phyloP scores from a whole-genome alignment of 37 sponge, comb jelly and placozoan species.

The Ephydatia muelleri region DNA sequence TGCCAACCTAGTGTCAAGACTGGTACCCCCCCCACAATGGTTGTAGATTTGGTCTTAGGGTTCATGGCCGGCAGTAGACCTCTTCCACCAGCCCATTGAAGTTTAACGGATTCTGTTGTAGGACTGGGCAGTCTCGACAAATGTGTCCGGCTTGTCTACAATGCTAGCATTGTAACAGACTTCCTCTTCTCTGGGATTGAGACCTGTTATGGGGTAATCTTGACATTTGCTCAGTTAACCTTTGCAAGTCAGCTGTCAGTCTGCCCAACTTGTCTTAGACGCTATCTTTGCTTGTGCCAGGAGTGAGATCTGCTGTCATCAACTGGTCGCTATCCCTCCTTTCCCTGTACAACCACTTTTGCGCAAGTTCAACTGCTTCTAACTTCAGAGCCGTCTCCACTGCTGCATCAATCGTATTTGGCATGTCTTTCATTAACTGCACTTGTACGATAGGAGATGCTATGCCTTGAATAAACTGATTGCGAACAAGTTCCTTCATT shows the following conservation, averaged over 20 bases:
- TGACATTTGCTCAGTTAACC: background rate
- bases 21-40: background rate
- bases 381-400: background rate
- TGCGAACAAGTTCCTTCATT: no score
- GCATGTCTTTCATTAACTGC: slow-evolving; percentile 1
- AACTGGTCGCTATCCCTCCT: background rate
- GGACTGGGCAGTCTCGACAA: background rate
- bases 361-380: slow-evolving; percentile 12
- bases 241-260: background rate
- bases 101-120: background rate
- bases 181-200: background rate
- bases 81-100: background rate
- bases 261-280: background rate
- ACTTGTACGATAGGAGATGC: slow-evolving; percentile 3
- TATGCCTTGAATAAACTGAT: slow-evolving; percentile 5
- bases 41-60: background rate
- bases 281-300: background rate
- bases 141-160: background rate
- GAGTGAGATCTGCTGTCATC: background rate
- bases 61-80: background rate
- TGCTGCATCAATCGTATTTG: background rate
- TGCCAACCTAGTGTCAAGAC: background rate
- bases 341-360: background rate
- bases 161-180: background rate
- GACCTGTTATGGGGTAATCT: background rate